Conservation (phyloP, 2,888 invertebrate genomes). For the Apotomis capreana region DNA sequence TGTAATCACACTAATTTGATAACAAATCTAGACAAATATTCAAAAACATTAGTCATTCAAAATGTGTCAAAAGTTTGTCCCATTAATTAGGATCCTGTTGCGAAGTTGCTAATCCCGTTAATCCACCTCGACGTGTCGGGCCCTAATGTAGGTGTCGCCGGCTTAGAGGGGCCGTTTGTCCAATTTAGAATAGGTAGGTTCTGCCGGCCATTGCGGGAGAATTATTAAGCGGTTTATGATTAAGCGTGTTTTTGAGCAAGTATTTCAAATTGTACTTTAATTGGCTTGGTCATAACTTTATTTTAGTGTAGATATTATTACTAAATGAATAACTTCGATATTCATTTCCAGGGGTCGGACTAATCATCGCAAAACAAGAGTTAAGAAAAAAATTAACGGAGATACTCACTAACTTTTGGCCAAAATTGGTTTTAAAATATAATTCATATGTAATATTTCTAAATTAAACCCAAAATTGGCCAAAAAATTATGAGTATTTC, state of each 20-base stretch:
- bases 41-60: constrained; percentile 22
- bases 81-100: constrained; percentile 42
- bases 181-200: constrained; percentile 28
- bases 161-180: constrained; percentile 25
- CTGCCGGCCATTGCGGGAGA: not conserved
- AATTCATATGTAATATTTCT: no score
- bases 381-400: no score
- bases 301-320: no score
- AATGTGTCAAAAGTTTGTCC: constrained; percentile 28
- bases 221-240: constrained; percentile 3
- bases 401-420: no score
- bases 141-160: constrained; percentile 47
- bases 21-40: constrained; percentile 18
- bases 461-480: no score
- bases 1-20: constrained; percentile 3
- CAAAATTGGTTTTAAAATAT: no score
- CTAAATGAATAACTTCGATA: no score
- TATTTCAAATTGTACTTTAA: not conserved
- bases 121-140: constrained; percentile 52
- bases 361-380: no score
- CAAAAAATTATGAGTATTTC: no score
- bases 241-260: not conserved
- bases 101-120: constrained; percentile 54
- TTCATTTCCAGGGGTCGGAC: no score
- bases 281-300: no score